Evolutionary conservation across 2,797 vertebrate species (phyloP), one percentile per base, ranked within the genome.

Genomic region (Petrocephalus schoutedeni): DNA sequence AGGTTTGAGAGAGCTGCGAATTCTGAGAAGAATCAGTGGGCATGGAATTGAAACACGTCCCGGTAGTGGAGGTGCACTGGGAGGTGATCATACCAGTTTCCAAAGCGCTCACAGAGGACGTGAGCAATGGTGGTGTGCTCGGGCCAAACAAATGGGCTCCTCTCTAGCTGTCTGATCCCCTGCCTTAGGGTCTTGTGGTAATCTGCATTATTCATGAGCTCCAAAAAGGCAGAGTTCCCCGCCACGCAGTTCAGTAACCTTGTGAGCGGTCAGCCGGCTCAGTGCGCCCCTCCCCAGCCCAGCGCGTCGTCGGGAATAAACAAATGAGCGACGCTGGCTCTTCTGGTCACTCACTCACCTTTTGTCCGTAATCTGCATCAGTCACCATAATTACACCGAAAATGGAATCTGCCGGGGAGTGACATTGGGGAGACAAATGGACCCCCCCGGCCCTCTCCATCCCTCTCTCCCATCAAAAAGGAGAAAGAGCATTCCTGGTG

Each of bases 401-500:
- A 93, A 91, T 91, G 93, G 94, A 95, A 94, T 95, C 93, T 94
- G 93, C 92, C 93, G 93, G 95, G 94, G 94, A 95, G 96, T 95
- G 89, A 90, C 54, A 93, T 93, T 95, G 94, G 10, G 89, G 86
- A 93, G 95, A 96, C 95, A 97, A 97, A 97, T 96, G 96, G 96
- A 96, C 96, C 95, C 95, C 93, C 59, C 9, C 71, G 41, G 71
- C 71, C 71, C 71, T 41, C 86, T 16, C 41, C 74, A 80, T 41
- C 74, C 74, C 45, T 49, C 49, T 83, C 77, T 53, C 41, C 77
- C 77, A 83, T 67, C 49, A 86, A 89, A 95, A 94, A 96, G 96
- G 95, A 93, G 95, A 97, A 96, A 95, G 96, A 88, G 8, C 97
- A 95, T 97, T 97, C 96, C 96, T 83, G 91, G 96, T 98, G 98